A percentile compares a stretch with the other conserved stretches of the same genome.
These are phyloP conservation scores for Moxostoma hubbsi DNA, from an alignment of 2,797 vertebrate genomes.

Conservation along the genomic window DNA sequence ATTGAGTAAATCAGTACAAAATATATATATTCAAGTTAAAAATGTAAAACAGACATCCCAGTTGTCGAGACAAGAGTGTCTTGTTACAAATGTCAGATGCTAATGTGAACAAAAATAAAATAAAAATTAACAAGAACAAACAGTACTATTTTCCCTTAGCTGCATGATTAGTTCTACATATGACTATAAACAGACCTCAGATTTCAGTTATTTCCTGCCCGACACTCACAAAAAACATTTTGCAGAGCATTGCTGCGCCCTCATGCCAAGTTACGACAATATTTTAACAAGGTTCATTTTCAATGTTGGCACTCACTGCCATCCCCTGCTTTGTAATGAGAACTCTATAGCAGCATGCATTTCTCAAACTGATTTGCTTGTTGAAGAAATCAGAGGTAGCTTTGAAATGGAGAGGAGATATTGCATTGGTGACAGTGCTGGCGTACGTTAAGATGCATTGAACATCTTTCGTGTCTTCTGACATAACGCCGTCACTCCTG, in stretches of 20 bases:
- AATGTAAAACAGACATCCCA: constrained; percentile 85
- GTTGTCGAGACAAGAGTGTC: constrained; percentile 69
- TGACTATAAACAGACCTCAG: constrained; percentile 66
- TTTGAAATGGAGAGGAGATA: constrained; percentile 86
- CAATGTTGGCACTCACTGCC: constrained; percentile 64
- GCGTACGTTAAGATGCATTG: constrained; percentile 73
- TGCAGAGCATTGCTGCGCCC: constrained; percentile 52
- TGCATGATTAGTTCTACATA: constrained; percentile 77
- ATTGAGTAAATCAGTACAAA: constrained; percentile 89
- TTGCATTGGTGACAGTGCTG: constrained; percentile 86
- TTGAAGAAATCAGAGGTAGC: constrained; percentile 92
- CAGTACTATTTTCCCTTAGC: constrained; percentile 78
- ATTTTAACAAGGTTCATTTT: constrained; percentile 49
- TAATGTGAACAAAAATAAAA: constrained; percentile 72
- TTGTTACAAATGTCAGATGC: constrained; percentile 70
- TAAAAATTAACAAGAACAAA: constrained; percentile 75
- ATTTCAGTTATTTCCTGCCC: constrained; percentile 73
- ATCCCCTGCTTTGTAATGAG: constrained; percentile 79
- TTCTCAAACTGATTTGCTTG: constrained; percentile 70
- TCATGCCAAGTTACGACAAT: constrained; percentile 51
- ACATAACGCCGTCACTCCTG: constrained; percentile 70
- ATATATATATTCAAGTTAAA: constrained; percentile 94
- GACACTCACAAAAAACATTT: constrained; percentile 57
- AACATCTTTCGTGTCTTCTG: constrained; percentile 68
- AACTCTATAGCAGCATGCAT: constrained; percentile 83